Percentiles rank a stretch among this genome's conserved stretches.
Conservation (phyloP, 2,113 vertebrate species). For the Oceanites oceanicus region DNA sequence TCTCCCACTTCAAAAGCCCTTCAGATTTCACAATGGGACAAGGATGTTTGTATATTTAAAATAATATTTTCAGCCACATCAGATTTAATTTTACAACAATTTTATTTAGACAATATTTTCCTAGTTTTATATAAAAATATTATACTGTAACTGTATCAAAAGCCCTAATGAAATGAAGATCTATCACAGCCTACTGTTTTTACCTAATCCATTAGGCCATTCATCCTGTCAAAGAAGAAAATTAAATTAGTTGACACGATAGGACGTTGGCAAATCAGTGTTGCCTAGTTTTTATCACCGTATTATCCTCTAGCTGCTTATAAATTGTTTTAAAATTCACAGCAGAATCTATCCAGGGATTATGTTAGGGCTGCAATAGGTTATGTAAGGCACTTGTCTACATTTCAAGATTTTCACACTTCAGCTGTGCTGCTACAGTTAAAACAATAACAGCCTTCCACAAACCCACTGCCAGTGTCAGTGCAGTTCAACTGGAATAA, state of each 20-base stretch:
- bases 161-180: not conserved
- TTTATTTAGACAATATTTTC: not conserved
- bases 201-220: not conserved
- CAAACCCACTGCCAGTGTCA: not conserved
- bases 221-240: not conserved
- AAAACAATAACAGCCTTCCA: not conserved
- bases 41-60: not conserved
- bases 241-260: not conserved
- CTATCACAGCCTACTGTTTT: not conserved
- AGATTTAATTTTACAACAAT: not conserved
- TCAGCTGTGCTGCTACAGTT: not conserved
- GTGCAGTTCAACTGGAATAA: conserved; percentile 37
- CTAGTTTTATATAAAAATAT: not conserved
- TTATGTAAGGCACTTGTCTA: conserved; percentile 34
- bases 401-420: conserved; percentile 41
- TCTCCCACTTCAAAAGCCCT: not conserved
- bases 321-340: not conserved
- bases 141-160: not conserved
- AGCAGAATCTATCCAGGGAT: not conserved
- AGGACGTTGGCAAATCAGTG: not conserved
- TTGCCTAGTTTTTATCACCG: not conserved
- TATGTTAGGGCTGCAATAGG: not conserved
- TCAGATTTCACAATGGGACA: not conserved
- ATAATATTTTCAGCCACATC: not conserved
- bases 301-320: not conserved